Evolutionary conservation across 2,888 invertebrate species (phyloP).

Genomic region (Invenusta paracnida): DNA sequence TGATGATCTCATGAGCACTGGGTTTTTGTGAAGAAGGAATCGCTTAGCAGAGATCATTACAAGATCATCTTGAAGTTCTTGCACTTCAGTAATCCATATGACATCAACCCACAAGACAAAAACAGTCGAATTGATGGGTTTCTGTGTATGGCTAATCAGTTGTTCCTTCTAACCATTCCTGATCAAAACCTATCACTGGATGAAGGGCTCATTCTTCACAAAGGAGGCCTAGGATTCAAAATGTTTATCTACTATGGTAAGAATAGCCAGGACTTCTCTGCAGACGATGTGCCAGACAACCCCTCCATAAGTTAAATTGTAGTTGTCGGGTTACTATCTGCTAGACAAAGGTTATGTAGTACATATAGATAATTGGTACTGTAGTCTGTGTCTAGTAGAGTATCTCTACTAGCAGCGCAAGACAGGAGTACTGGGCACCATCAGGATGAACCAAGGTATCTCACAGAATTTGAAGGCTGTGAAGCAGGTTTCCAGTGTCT

Average conservation of each 20-base stretch:
- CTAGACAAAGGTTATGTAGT: constrained; percentile 33
- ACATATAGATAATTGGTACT: constrained; percentile 32
- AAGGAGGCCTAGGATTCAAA: constrained; percentile 9
- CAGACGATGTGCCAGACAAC: constrained; percentile 20
- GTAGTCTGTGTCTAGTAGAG: constrained; percentile 29
- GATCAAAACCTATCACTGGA: constrained; percentile 21
- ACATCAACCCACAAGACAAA: background rate
- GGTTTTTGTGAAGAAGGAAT: constrained; percentile 17
- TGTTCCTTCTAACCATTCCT: background rate
- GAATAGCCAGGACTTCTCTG: constrained; percentile 15
- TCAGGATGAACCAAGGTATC: constrained; percentile 31
- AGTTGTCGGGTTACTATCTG: constrained; percentile 28
- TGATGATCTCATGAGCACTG: background rate
- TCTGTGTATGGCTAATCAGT: background rate
- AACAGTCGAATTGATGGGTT: background rate
- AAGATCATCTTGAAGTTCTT: background rate
- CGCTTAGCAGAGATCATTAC: constrained; percentile 11
- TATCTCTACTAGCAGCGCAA: constrained; percentile 24
- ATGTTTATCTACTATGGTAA: constrained; percentile 30
- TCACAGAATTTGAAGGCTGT: constrained; percentile 31
- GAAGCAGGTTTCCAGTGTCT: background rate
- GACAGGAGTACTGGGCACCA: constrained; percentile 33
- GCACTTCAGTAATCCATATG: constrained; percentile 9
- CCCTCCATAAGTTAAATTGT: constrained; percentile 29
- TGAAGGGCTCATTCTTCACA: constrained; percentile 1